Evolutionary conservation across 1,140 invertebrate genomes (phyloP), one percentile per base, ranked within the genome.

Genomic region (Holcopasites calliopsidis): DNA sequence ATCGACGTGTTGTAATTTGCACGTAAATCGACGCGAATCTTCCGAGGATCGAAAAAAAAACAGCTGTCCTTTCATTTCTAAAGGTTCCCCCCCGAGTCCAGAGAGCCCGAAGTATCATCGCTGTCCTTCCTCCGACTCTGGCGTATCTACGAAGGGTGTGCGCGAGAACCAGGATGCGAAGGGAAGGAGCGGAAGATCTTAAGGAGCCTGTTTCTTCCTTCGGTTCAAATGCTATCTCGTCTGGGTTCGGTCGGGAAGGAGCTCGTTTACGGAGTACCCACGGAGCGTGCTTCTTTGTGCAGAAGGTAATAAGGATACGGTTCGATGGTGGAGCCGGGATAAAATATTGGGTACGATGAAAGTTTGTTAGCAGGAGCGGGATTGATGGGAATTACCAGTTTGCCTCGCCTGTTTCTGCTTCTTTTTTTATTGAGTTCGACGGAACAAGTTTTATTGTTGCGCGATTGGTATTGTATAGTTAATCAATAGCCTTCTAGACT

Each of bases 11-110:
- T 52, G 76, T 73, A 77, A 77, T 77, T 77, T 77, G 76, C 76
- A 77, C 76, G 76, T 65, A 77, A 77, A 77, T 77, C 70, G 76
- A 65, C 44, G 69, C 31, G 70, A 65, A 73, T 77, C 65, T 73
- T 52, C 60, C 44, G 4, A 18, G 50, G 4, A n/a, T 3, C 18
- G n/a, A 1, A 2, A 1, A 11, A 64, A 72, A 72, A 72, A 52
- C n/a, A 1, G 1, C 57, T n/a, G 44, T 18, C 16, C 38, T 16
- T 52, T 7, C 44, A 23, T 52, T 40, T 31, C 33, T 33, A 62
- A 31, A n/a, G n/a, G n/a, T n/a, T n/a, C n/a, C n/a, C n/a, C n/a
- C n/a, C n/a, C n/a, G n/a, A 52, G 64, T 62, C 57, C 10, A 38
- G 31, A 47, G 31, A 40, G 18, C 42, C 3, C 42, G 10, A 13